A percentile compares a stretch with the other conserved stretches of the same genome.
These are phyloP conservation scores for Lateolabrax maculatus DNA, from an alignment of 2,797 vertebrate genomes.

Conservation along the genomic window DNA sequence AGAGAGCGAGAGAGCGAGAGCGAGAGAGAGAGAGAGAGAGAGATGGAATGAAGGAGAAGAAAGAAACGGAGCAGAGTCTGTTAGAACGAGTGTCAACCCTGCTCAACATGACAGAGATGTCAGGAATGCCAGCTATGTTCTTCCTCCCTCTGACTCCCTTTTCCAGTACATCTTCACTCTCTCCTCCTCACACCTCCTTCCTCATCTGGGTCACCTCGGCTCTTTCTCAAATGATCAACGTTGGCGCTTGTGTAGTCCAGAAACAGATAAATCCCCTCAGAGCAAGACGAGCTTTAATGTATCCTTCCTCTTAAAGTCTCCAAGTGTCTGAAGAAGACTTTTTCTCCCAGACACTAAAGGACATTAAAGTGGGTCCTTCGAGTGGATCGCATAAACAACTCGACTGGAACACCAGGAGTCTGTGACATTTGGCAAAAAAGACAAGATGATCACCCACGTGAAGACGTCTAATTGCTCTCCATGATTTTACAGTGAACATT, in stretches of 20 bases:
- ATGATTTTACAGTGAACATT: too few relatives aligned
- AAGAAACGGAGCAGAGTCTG: neutral
- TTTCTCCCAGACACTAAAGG: neutral
- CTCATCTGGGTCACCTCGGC: neutral
- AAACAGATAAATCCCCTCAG: neutral
- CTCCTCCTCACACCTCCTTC: slow-evolving; percentile 12
- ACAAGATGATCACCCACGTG: neutral
- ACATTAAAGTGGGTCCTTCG: neutral
- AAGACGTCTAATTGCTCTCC: too few relatives aligned
- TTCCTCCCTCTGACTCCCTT: slow-evolving; percentile 58
- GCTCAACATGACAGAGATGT: slow-evolving; percentile 36
- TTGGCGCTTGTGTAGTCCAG: neutral
- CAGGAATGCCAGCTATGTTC: slow-evolving; percentile 68
- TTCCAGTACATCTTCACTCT: slow-evolving; percentile 13
- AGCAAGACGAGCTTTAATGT: neutral
- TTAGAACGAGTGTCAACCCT: slow-evolving; percentile 13
- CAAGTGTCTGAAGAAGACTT: neutral
- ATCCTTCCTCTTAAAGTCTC: neutral
- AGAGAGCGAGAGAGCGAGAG: rapidly evolving
- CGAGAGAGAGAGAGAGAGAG: too few relatives aligned
- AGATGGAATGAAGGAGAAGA: neutral
- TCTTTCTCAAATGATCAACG: neutral
- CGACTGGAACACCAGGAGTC: too few relatives aligned
- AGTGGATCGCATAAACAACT: neutral
- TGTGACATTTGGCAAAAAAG: neutral